phyloP scores from a whole-genome alignment of 1,140 invertebrate genomes.

The Drosophila gunungcola region DNA sequence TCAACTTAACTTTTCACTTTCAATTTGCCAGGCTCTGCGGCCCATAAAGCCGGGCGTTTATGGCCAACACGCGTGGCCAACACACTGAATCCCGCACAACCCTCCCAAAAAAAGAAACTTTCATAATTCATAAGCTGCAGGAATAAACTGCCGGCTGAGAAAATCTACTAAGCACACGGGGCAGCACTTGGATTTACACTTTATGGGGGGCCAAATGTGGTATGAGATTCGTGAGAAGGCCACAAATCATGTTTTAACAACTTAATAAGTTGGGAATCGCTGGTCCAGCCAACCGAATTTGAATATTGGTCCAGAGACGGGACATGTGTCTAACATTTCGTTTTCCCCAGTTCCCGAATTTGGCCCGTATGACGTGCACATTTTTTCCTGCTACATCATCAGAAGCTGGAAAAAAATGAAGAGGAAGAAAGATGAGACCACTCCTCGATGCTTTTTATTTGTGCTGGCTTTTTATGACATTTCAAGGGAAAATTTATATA shows the following conservation, averaged over 20 bases:
- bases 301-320: constrained; percentile 56
- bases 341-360: not conserved
- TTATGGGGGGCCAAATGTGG: constrained; percentile 10
- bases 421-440: constrained; percentile 22
- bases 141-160: constrained; percentile 37
- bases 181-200: constrained; percentile 63
- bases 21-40: constrained; percentile 72
- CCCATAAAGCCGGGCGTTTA: constrained; percentile 74
- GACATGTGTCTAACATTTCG: constrained; percentile 34
- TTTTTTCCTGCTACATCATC: constrained; percentile 49
- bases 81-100: constrained; percentile 12
- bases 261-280: constrained; percentile 61
- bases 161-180: constrained; percentile 54
- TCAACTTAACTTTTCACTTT: constrained; percentile 78
- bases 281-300: constrained; percentile 46
- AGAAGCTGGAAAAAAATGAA: not conserved
- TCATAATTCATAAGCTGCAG: constrained; percentile 75
- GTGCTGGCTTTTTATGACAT: constrained; percentile 66
- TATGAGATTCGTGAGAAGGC: not conserved
- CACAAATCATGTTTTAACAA: constrained; percentile 74
- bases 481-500: constrained; percentile 74
- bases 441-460: constrained; percentile 64
- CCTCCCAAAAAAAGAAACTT: constrained; percentile 50
- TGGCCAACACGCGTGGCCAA: constrained; percentile 75
- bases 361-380: constrained; percentile 41